Conservation (phyloP, 2,797 vertebrate species). For the Bradypus variegatus region DNA sequence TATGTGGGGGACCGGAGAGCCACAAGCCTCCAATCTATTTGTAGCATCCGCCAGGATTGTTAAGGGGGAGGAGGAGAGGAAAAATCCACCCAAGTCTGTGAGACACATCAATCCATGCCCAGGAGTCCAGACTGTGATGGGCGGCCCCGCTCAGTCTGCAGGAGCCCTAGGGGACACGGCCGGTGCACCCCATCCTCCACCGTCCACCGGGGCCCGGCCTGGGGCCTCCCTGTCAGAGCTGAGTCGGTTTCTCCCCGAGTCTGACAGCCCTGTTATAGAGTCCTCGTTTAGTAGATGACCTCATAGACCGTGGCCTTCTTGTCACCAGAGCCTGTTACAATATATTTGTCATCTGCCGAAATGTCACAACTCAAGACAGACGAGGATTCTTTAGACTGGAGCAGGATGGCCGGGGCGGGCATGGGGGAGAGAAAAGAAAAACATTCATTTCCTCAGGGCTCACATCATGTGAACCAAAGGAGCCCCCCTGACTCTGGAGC, state of each 20-base stretch:
- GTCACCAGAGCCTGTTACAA: slow-evolving; percentile 95
- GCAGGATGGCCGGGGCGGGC: neutral
- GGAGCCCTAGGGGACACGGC: neutral
- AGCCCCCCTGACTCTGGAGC: neutral
- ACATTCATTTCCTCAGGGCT: neutral
- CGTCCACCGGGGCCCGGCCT: neutral
- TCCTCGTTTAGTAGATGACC: slow-evolving; percentile 88
- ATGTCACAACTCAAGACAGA: slow-evolving; percentile 94
- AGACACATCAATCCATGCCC: neutral
- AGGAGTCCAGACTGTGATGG: neutral
- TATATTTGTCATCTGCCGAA: slow-evolving; percentile 91
- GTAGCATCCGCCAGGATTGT: slow-evolving; percentile 48
- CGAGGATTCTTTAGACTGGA: slow-evolving; percentile 93
- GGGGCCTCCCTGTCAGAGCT: slow-evolving; percentile 31
- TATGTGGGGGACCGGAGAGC: slow-evolving; percentile 35
- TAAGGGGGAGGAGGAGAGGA: neutral
- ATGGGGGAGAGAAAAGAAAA: neutral
- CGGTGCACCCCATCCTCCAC: neutral
- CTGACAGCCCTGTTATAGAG: slow-evolving; percentile 42
- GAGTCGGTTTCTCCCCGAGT: slow-evolving; percentile 44
- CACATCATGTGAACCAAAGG: accelerated
- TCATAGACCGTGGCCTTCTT: slow-evolving; percentile 99
- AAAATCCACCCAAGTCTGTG: neutral
- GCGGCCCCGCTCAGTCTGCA: neutral
- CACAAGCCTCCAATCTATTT: slow-evolving; percentile 58